These are phyloP conservation scores for Lepidochrysops patricia DNA, from an alignment of 2,888 invertebrate species.

Conservation along the genomic window DNA sequence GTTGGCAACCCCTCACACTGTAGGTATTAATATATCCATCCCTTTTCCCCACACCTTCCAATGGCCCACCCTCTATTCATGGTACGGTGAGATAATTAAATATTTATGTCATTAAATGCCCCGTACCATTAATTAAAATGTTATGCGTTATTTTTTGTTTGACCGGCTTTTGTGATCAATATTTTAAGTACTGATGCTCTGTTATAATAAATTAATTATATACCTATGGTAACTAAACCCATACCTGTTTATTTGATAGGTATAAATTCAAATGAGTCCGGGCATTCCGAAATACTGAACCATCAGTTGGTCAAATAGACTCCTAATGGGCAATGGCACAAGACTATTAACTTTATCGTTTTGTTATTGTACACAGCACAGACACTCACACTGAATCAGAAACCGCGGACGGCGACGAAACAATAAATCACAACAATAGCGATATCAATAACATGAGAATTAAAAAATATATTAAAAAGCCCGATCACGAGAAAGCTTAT, in stretches of 20 bases:
- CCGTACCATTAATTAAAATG: slow-evolving; percentile 29
- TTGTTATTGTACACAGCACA: slow-evolving; percentile 31
- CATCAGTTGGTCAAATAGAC: slow-evolving; percentile 4
- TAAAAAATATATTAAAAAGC: slow-evolving; percentile 46
- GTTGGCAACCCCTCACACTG: slow-evolving; percentile 58
- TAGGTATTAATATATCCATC: slow-evolving; percentile 47
- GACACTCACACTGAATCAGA: slow-evolving; percentile 21
- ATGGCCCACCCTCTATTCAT: slow-evolving; percentile 48
- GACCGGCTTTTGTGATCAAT: background rate
- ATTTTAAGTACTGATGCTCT: no score
- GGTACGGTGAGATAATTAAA: slow-evolving; percentile 68
- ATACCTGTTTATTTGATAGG: background rate
- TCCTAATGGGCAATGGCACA: background rate
- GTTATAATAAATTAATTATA: no score
- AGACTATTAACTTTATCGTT: slow-evolving; percentile 24
- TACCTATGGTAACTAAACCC: background rate
- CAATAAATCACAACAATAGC: slow-evolving; percentile 25
- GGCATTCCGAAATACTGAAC: slow-evolving; percentile 5
- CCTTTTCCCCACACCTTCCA: slow-evolving; percentile 41
- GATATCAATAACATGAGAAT: slow-evolving; percentile 20
- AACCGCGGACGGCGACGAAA: background rate
- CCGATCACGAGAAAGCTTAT: slow-evolving; percentile 54
- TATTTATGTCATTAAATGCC: slow-evolving; percentile 53
- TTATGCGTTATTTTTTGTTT: background rate
- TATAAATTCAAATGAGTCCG: slow-evolving; percentile 8